These are phyloP conservation scores for Morpho achilles DNA, from an alignment of 2,888 invertebrate genomes.

Conservation along the genomic window DNA sequence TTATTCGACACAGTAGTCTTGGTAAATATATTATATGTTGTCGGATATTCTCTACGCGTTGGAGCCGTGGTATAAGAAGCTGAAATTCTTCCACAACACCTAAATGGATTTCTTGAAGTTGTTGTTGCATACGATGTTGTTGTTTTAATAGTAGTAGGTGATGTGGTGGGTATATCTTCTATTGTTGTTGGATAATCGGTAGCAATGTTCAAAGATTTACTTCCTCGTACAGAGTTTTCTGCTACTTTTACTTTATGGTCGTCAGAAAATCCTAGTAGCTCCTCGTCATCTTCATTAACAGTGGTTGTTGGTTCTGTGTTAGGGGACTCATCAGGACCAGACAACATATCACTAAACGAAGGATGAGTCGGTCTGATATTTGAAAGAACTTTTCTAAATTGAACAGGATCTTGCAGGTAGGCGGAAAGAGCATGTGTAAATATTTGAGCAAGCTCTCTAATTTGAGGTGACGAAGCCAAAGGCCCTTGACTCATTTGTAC, in stretches of 20 bases:
- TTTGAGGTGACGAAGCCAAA: constrained; percentile 80
- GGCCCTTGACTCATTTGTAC: constrained; percentile 82
- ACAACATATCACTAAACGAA: constrained; percentile 67
- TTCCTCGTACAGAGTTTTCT: constrained; percentile 51
- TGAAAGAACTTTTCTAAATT: constrained; percentile 86
- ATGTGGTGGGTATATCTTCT: constrained; percentile 44
- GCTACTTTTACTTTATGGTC: constrained; percentile 59
- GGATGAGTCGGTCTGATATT: constrained; percentile 90
- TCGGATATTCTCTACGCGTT: constrained; percentile 42
- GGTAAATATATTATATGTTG: constrained; percentile 66
- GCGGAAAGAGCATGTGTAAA: constrained; percentile 91
- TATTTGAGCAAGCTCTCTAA: constrained; percentile 89
- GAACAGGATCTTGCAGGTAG: constrained; percentile 90
- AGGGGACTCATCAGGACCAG: constrained; percentile 53
- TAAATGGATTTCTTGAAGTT: constrained; percentile 55
- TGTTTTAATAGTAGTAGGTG: constrained; percentile 39
- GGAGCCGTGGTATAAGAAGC: constrained; percentile 66
- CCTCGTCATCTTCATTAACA: constrained; percentile 85
- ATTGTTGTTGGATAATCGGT: constrained; percentile 38
- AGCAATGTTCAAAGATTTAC: constrained; percentile 62
- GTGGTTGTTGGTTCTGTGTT: constrained; percentile 80
- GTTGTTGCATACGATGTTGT: constrained; percentile 44
- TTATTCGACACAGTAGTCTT: constrained; percentile 43
- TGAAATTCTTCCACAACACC: constrained; percentile 67
- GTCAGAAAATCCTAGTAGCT: constrained; percentile 88